Base-by-base conservation (phyloP, 2,888 invertebrate genomes). In the Eumacrocentrus americanus region DNA sequence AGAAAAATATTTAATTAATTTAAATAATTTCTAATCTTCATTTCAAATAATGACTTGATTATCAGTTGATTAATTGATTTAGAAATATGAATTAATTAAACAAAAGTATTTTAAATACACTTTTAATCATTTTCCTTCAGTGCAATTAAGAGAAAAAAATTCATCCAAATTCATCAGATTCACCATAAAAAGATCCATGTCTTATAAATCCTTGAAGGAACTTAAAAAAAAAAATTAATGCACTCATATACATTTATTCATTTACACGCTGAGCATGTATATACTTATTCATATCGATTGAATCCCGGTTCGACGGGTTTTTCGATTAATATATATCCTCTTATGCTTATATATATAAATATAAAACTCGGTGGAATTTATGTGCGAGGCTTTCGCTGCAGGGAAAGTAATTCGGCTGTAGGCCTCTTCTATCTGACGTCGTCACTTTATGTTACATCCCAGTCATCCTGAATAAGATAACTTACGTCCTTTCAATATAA, bases 291-390 rank as follows among this genome's bases (percentile, higher is more conserved):
- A 25, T 42, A 22, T 12, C n/a, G n/a, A 53, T 53, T 53, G 25
- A 42, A 53, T 53, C 53, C 58, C 25, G 60, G 64, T 60, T 66
- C 63, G 57, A 64, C 59, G 50, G 58, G 63, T 65, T 65, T 65
- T 63, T 62, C 64, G 57, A 62, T 67, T 58, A 53, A 54, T 66
- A 64, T 57, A 62, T 65, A 64, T 57, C 50, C 38, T 44, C 44
- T n/a, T n/a, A n/a, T n/a, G n/a, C n/a, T n/a, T 46, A 53, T 53
- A 47, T 47, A 53, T 47, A 58, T 58, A 37, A 42, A 51, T 52
- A 60, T 50, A 34, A 42, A 54, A 48, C 25, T 54, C 34, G 18
- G 18, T 20, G 54, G 47, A 54, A 60, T 60, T 60, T 60, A 60
- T 55, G 54, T 29, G 54, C 37, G 48, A 54, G 54, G 60, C 60